Evolutionary conservation across 2,797 vertebrate species (phyloP).

Genomic region (Dendrocincla tyrannina): DNA sequence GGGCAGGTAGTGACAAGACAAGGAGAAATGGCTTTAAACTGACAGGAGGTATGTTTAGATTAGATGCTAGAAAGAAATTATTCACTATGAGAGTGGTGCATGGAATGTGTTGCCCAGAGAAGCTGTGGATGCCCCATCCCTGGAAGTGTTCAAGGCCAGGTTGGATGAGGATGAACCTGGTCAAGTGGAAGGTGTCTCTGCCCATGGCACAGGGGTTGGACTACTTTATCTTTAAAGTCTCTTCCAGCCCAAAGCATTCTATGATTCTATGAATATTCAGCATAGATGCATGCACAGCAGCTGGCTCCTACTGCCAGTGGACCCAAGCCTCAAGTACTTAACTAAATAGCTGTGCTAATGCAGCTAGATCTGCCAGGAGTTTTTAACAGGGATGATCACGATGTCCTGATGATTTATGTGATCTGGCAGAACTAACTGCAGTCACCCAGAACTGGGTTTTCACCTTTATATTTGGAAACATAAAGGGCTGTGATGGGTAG

Average conservation of each 20-base stretch:
- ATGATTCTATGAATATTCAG: neutral
- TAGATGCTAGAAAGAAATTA: neutral
- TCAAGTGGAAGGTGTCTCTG: neutral
- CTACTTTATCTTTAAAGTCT: neutral
- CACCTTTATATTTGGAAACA: neutral
- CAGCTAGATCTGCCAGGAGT: constrained; percentile 1
- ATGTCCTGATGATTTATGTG: neutral
- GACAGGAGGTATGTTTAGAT: neutral
- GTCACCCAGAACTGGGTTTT: neutral
- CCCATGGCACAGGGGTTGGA: neutral
- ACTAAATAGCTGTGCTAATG: neutral
- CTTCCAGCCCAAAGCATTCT: neutral
- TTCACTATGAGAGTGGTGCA: neutral
- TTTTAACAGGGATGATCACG: neutral
- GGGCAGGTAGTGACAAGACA: neutral
- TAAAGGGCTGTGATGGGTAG: neutral
- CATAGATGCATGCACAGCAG: neutral
- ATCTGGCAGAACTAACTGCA: neutral
- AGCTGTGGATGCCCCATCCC: neutral
- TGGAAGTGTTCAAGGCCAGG: neutral
- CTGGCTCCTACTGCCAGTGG: neutral
- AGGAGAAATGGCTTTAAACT: neutral
- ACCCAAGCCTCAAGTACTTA: neutral
- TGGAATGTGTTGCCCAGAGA: neutral
- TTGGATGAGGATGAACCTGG: neutral